Conservation (phyloP, 2,888 invertebrate genomes). For the Pinctada fucata region DNA sequence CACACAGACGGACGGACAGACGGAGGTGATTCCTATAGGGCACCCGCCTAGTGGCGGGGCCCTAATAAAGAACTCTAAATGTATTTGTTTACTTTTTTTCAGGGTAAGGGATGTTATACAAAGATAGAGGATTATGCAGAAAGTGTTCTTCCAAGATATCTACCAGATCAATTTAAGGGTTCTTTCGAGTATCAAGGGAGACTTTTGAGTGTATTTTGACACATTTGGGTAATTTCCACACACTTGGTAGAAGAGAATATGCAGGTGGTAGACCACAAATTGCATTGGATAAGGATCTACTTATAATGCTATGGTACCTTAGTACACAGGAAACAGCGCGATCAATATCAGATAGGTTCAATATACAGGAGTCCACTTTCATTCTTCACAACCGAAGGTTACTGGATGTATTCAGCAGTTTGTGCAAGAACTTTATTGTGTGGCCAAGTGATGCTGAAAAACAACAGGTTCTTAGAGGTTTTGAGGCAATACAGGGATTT, state of each 20-base stretch:
- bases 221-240: conserved; percentile 1
- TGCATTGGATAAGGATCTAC: conserved; percentile 32
- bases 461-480: conserved; percentile 7
- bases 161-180: conserved; percentile 18
- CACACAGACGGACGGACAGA: too few relatives aligned
- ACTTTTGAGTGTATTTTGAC: conserved; percentile 20
- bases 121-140: not conserved
- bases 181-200: conserved; percentile 7
- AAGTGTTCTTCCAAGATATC: conserved; percentile 8
- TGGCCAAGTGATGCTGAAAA: conserved; percentile 19
- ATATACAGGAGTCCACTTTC: conserved; percentile 32
- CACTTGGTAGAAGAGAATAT: conserved; percentile 9
- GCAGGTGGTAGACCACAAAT: conserved; percentile 25
- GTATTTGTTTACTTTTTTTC: not conserved
- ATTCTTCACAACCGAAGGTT: conserved; percentile 29
- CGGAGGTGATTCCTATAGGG: too few relatives aligned
- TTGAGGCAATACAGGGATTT: conserved; percentile 26
- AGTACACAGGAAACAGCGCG: conserved; percentile 28
- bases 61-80: too few relatives aligned
- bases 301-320: conserved; percentile 34
- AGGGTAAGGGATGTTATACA: conserved; percentile 11
- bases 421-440: conserved; percentile 13
- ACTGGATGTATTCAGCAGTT: conserved; percentile 18
- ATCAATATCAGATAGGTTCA: conserved; percentile 33
- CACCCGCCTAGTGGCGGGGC: too few relatives aligned